phyloP scores from a whole-genome alignment of 64 coral and sea anemone genomes.

The Dendronephthya gigantea region DNA sequence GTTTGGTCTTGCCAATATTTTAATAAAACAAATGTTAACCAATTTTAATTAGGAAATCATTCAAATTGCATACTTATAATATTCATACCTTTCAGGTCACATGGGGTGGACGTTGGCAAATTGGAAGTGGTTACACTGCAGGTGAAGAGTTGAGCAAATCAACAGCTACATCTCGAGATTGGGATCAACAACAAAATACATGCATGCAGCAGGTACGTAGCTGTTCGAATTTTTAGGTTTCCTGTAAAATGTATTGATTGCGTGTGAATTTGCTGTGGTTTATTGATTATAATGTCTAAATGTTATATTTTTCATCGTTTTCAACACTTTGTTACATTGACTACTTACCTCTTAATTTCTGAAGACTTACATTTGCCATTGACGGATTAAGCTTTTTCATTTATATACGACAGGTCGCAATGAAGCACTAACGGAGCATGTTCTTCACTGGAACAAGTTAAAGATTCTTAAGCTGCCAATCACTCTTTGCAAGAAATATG shows the following conservation, averaged over 20 bases:
- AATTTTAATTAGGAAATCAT: neutral
- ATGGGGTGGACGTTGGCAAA: slow-evolving; percentile 26
- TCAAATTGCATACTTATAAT: neutral
- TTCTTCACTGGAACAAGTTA: slow-evolving; percentile 3
- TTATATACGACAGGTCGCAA: neutral
- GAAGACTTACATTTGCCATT: no score
- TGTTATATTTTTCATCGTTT: no score
- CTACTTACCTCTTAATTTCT: no score
- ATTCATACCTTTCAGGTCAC: neutral
- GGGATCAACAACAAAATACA: slow-evolving; percentile 17
- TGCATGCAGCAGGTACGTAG: slow-evolving; percentile 16
- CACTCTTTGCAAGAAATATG: neutral
- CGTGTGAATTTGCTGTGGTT: neutral
- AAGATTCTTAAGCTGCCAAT: neutral
- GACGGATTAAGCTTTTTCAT: neutral
- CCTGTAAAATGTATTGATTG: no score
- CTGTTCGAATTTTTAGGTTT: no score
- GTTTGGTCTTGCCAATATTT: slow-evolving; percentile 19
- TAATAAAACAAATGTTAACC: neutral
- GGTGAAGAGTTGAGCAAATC: slow-evolving; percentile 32
- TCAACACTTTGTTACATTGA: neutral
- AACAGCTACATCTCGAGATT: slow-evolving; percentile 29
- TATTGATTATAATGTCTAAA: neutral
- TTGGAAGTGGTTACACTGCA: slow-evolving; percentile 15
- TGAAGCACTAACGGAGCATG: neutral